Evolutionary conservation across 1,140 invertebrate genomes (phyloP).

Genomic region (Ylistrum balloti): DNA sequence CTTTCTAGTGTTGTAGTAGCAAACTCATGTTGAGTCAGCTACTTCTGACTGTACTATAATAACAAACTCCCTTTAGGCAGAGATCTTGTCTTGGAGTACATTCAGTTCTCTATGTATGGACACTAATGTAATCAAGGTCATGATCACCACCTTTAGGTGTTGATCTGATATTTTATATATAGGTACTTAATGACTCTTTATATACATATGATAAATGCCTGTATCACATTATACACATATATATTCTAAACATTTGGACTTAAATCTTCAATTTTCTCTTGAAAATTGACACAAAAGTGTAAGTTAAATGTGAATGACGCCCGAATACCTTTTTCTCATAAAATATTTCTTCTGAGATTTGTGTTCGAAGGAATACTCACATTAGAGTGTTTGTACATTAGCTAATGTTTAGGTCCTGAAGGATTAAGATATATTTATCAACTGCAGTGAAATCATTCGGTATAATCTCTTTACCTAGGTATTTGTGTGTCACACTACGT

Average conservation of each 20-base stretch:
- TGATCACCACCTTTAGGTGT: neutral
- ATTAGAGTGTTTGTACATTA: neutral
- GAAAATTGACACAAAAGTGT: too few relatives aligned
- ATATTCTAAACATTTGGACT: neutral
- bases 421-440: neutral
- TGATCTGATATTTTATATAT: neutral
- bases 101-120: neutral
- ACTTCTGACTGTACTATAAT: neutral
- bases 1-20: too few relatives aligned
- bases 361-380: too few relatives aligned
- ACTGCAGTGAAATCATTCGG: neutral
- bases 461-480: neutral
- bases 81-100: neutral
- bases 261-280: too few relatives aligned
- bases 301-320: too few relatives aligned
- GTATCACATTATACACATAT: too few relatives aligned
- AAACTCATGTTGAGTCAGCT: neutral
- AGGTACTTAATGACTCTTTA: neutral
- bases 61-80: neutral
- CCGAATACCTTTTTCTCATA: too few relatives aligned
- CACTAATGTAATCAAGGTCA: constrained; percentile 16
- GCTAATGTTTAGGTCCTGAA: neutral
- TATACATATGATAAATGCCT: too few relatives aligned
- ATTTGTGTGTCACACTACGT: neutral
- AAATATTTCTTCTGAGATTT: too few relatives aligned